Evolutionary conservation across 2,113 vertebrate genomes (phyloP).

Genomic region (Percopsis transmontana): DNA sequence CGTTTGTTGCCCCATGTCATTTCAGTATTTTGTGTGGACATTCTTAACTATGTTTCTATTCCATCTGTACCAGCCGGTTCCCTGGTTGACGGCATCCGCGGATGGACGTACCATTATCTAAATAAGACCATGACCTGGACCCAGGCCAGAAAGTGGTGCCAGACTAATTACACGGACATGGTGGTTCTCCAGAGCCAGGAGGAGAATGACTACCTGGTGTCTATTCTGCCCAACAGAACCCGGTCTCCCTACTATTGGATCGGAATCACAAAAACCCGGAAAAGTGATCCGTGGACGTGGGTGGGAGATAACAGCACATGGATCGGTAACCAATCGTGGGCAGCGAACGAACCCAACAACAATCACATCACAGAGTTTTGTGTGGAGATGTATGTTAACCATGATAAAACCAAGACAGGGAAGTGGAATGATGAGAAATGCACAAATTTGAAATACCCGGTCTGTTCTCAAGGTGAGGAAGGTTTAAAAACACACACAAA

Average conservation of each 20-base stretch:
- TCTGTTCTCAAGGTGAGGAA: constrained; percentile 63
- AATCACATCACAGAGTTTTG: constrained; percentile 82
- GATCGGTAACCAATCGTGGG: constrained; percentile 82
- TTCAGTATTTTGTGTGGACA: no score
- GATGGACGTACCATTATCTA: constrained; percentile 81
- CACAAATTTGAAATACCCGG: constrained; percentile 50
- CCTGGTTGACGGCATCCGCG: constrained; percentile 33
- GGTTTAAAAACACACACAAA: not conserved
- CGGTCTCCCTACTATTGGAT: constrained; percentile 85
- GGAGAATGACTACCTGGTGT: constrained; percentile 81
- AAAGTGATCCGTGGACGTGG: constrained; percentile 82
- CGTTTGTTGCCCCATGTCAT: no score
- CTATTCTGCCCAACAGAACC: constrained; percentile 49
- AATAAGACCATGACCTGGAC: constrained; percentile 70
- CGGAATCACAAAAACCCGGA: constrained; percentile 78
- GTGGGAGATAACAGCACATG: constrained; percentile 79
- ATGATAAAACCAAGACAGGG: constrained; percentile 19
- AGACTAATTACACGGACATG: constrained; percentile 77
- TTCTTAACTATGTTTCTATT: not conserved
- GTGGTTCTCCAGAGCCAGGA: constrained; percentile 86
- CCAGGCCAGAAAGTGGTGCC: constrained; percentile 78
- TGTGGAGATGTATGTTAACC: constrained; percentile 87
- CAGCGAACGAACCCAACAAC: constrained; percentile 84
- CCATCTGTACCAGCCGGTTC: constrained; percentile 54
- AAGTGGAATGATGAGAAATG: constrained; percentile 92